Percentiles rank a stretch among this genome's conserved stretches.
phyloP scores from a whole-genome alignment of 2,113 vertebrate genomes.

The Zootoca vivipara region DNA sequence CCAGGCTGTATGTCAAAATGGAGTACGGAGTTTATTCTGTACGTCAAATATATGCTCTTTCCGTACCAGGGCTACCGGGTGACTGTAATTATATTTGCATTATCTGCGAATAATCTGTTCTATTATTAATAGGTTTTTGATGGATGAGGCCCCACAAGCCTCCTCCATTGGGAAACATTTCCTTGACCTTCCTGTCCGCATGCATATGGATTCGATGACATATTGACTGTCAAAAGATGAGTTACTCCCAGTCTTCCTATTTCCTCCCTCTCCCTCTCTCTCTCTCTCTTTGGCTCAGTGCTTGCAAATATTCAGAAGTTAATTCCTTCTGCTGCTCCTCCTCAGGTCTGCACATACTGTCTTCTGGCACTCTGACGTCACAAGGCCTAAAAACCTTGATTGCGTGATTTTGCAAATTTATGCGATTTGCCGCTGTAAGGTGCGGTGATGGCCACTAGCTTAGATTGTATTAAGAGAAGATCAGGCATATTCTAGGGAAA shows the following conservation, averaged over 20 bases:
- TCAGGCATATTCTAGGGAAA: no score
- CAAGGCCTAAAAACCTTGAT: no score
- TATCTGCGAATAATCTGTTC: constrained; percentile 66
- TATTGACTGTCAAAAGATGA: constrained; percentile 26
- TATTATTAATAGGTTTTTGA: constrained; percentile 63
- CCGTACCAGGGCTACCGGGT: constrained; percentile 52
- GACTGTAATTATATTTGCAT: constrained; percentile 67
- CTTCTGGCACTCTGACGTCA: not conserved
- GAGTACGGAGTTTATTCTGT: constrained; percentile 44
- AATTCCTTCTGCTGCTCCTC: not conserved
- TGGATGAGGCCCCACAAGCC: constrained; percentile 25
- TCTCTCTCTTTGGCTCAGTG: not conserved
- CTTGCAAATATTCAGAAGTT: not conserved
- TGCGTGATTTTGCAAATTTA: not conserved
- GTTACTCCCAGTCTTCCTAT: not conserved
- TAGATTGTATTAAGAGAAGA: not conserved
- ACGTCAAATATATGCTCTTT: constrained; percentile 60
- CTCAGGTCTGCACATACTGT: not conserved
- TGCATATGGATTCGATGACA: constrained; percentile 30
- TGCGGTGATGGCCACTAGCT: not conserved
- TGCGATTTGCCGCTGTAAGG: not conserved
- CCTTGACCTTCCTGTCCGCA: constrained; percentile 40
- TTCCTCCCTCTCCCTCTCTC: not conserved
- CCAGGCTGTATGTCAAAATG: not conserved
- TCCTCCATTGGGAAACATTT: constrained; percentile 35